Percentiles rank a stretch among this genome's conserved stretches.
These are phyloP conservation scores for Onthophagus taurus DNA, from an alignment of 1,140 invertebrate genomes.

Conservation along the genomic window DNA sequence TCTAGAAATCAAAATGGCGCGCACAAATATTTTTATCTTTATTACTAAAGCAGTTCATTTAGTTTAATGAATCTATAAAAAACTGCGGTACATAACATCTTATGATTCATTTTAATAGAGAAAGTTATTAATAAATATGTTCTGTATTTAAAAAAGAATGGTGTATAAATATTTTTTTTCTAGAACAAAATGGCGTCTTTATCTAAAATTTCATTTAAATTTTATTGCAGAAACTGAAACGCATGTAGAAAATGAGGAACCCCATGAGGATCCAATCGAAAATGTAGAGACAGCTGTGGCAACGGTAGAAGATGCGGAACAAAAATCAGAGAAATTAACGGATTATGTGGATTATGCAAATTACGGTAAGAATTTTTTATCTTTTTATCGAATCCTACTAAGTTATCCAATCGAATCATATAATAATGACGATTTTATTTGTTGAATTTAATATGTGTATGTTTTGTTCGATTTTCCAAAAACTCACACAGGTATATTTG, in stretches of 20 bases:
- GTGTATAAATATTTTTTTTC: neutral
- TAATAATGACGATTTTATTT: too few relatives aligned
- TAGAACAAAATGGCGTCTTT: neutral
- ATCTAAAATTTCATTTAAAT: conserved; percentile 2
- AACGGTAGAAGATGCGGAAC: neutral
- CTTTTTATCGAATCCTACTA: too few relatives aligned
- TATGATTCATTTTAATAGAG: conserved; percentile 10
- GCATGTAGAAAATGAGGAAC: too few relatives aligned
- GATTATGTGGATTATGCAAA: conserved; percentile 1
- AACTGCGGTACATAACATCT: too few relatives aligned
- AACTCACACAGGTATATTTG: too few relatives aligned
- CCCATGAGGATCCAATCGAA: too few relatives aligned
- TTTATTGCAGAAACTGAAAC: conserved; percentile 5
- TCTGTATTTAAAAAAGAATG: too few relatives aligned
- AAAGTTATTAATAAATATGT: conserved; percentile 5
- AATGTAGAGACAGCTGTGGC: too few relatives aligned
- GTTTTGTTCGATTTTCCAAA: too few relatives aligned
- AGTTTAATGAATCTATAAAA: neutral
- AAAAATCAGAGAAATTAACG: neutral
- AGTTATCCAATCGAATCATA: too few relatives aligned
- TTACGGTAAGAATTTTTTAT: conserved; percentile 7
- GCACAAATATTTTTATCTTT: neutral
- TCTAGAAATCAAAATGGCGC: conserved; percentile 4
- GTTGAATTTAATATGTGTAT: too few relatives aligned
- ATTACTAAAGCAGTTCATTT: neutral